These are phyloP conservation scores for Ormyrus thymus DNA, from an alignment of 2,888 invertebrate genomes.

Conservation along the genomic window DNA sequence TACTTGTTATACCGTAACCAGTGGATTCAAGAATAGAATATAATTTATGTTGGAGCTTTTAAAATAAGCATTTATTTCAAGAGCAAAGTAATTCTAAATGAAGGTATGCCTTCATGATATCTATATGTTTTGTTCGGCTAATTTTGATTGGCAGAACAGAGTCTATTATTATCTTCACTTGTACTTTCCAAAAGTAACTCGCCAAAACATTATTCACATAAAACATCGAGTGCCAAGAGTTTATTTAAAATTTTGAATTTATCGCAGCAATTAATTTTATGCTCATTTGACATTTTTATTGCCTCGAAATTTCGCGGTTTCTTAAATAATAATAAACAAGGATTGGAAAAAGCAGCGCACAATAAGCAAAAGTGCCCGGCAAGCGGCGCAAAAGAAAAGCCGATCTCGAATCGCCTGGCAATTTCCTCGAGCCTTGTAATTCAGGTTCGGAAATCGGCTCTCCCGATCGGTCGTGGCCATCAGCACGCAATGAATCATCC, in stretches of 20 bases:
- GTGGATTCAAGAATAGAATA: background rate
- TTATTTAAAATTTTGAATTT: slow-evolving; percentile 1
- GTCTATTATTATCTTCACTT: slow-evolving; percentile 22
- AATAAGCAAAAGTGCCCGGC: too few species aligned
- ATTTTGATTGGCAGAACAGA: slow-evolving; percentile 35
- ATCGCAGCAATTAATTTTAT: background rate
- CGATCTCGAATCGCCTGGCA: too few species aligned
- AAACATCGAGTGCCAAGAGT: slow-evolving; percentile 21
- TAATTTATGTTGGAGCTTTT: background rate
- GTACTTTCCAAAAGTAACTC: slow-evolving; percentile 27
- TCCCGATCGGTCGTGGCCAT: slow-evolving; percentile 6
- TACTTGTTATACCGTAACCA: background rate
- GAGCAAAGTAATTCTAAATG: slow-evolving; percentile 10
- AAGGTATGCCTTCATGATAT: background rate
- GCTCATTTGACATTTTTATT: background rate
- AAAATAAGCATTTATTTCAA: slow-evolving; percentile 1
- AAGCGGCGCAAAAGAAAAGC: too few species aligned
- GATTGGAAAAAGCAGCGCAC: too few species aligned
- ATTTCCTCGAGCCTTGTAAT: slow-evolving; percentile 18
- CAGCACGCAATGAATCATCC: slow-evolving; percentile 41
- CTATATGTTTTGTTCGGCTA: slow-evolving; percentile 31
- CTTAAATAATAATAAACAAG: background rate
- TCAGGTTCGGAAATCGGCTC: slow-evolving; percentile 23
- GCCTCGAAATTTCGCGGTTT: background rate
- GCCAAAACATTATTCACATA: slow-evolving; percentile 13